Conservation (phyloP, 2,888 invertebrate species). For the Microctonus aethiopoides region DNA sequence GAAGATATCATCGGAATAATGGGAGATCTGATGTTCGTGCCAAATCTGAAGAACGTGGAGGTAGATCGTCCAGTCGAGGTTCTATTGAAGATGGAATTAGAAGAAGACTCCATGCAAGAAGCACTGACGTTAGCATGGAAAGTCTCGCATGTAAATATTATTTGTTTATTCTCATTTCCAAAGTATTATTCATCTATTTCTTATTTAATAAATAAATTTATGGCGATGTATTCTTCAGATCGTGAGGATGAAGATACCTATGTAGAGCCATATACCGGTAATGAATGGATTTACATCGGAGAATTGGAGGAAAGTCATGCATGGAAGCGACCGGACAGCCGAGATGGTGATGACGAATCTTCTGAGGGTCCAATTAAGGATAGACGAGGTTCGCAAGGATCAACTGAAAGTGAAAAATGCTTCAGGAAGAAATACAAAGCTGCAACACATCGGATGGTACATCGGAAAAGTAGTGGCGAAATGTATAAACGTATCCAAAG, state of each 20-base stretch:
- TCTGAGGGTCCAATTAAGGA: constrained; percentile 56
- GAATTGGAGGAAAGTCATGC: constrained; percentile 77
- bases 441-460: constrained; percentile 88
- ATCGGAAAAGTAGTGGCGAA: constrained; percentile 89
- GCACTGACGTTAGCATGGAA: constrained; percentile 77
- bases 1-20: constrained; percentile 71
- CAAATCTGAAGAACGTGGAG: constrained; percentile 69
- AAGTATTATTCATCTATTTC: background rate
- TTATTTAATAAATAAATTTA: background rate
- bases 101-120: constrained; percentile 68
- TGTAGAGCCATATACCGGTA: constrained; percentile 78
- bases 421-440: constrained; percentile 88
- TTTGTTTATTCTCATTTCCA: background rate
- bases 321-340: constrained; percentile 70
- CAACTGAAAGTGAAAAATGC: constrained; percentile 86
- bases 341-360: constrained; percentile 59
- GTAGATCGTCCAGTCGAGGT: constrained; percentile 54
- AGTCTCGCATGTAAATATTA: constrained; percentile 59
- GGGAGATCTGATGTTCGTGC: constrained; percentile 81
- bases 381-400: constrained; percentile 69
- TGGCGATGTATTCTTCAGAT: constrained; percentile 43
- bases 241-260: constrained; percentile 79
- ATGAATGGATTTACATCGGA: constrained; percentile 81
- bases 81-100: constrained; percentile 56
- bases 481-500: constrained; percentile 87